These are phyloP conservation scores for Dasyurus viverrinus DNA, from an alignment of 2,113 vertebrate genomes.

Conservation along the genomic window DNA sequence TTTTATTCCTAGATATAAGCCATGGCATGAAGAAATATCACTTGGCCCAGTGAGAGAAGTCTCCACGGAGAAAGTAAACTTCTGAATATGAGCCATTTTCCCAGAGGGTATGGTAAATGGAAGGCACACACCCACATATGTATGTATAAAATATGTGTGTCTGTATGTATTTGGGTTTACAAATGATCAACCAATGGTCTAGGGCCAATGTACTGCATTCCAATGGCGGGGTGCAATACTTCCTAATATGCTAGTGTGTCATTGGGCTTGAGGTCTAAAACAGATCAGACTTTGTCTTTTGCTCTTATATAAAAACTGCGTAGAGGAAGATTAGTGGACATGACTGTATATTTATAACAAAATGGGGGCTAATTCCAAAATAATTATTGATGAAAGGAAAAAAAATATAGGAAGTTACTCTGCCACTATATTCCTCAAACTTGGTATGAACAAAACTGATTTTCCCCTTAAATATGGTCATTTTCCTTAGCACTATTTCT, in stretches of 20 bases:
- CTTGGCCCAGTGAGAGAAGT: not conserved
- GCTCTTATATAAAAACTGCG: not conserved
- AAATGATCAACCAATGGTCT: too few relatives aligned
- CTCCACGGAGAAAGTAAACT: not conserved
- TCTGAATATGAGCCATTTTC: not conserved
- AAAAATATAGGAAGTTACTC: not conserved
- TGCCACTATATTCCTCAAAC: not conserved
- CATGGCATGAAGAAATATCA: not conserved
- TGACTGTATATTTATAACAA: not conserved
- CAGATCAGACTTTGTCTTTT: not conserved
- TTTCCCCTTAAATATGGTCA: not conserved
- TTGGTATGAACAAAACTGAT: not conserved
- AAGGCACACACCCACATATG: not conserved
- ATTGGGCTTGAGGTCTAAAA: not conserved
- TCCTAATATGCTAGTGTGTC: not conserved
- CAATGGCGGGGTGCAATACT: not conserved
- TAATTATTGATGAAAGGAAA: not conserved
- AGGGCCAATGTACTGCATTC: too few relatives aligned
- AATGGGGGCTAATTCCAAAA: not conserved
- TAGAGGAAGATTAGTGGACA: not conserved
- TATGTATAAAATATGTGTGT: too few relatives aligned
- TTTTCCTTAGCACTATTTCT: not conserved
- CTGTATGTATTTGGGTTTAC: too few relatives aligned
- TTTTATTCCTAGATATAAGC: not conserved
- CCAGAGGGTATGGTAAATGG: not conserved